Evolutionary conservation across 1,140 invertebrate species (phyloP), one percentile per base, ranked within the genome.

Genomic region (Dinothrombium tinctorium): DNA sequence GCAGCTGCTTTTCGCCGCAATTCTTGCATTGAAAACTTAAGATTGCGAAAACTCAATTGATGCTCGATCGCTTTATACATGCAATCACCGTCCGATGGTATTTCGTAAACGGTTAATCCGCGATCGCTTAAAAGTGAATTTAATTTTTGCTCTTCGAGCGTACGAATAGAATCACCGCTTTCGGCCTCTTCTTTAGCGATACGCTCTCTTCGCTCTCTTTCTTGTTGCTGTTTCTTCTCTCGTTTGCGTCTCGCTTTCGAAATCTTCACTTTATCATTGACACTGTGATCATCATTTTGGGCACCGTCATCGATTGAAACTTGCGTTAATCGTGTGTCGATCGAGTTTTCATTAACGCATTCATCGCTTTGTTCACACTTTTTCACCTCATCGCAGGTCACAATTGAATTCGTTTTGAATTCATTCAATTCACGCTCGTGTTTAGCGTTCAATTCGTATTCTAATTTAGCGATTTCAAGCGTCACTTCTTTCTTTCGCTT

Each of bases 71-170:
- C 83, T 62, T 76, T 75, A 55, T 90, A 95, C 39, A 95, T 63
- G 56, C 86, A 94, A 60, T 92, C 78, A 24, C 86, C 86, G 68
- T 94, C 82, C 36, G 84, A 83, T 31, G 76, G 69, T 50, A 92
- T 77, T 53, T 73, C 67, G 56, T 72, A 66, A 40, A 89, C 64
- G 53, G 67, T 62, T 11, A 90, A 58, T 33, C 70, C 65, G 28
- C 70, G 65, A 44, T 69, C 57, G 43, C 64, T 61, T 17, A 92
- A 59, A 46, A 74, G 69, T 29, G 66, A 60, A 52, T 67, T 69
- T 40, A 94, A 52, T 48, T 55, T 58, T 24, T 53, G 47, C 12
- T 51, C 53, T 33, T 45, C 44, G 11, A 45, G 37, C 20, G 21
- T 29, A 31, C 39, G 9, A 5, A 14, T 19, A 43, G 56, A 49